These are phyloP conservation scores for Pontoporia blainvillei DNA, from an alignment of 2,113 vertebrate species.

Conservation along the genomic window DNA sequence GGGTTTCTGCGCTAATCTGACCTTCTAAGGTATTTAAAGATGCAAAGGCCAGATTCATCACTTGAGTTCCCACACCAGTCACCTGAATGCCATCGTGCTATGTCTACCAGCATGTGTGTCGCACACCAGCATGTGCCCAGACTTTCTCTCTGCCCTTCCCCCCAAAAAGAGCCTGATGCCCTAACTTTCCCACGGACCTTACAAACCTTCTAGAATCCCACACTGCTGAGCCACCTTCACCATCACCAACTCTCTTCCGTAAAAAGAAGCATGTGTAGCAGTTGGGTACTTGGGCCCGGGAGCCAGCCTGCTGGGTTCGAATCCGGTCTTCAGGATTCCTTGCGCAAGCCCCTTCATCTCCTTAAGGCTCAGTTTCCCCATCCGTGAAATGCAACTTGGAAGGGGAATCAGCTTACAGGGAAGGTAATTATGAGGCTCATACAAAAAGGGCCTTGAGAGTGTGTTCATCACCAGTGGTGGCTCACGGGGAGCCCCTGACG, in stretches of 20 bases:
- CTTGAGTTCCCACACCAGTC: slow-evolving; percentile 30
- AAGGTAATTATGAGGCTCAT: neutral
- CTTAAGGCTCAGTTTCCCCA: neutral
- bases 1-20: slow-evolving; percentile 64
- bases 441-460: neutral
- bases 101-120: neutral
- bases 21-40: slow-evolving; percentile 73
- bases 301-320: neutral
- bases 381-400: neutral
- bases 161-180: neutral
- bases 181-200: neutral
- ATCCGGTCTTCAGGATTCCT: neutral
- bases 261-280: neutral
- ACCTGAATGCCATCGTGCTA: neutral
- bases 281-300: neutral
- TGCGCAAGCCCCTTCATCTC: neutral
- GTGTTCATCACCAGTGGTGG: neutral
- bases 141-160: neutral
- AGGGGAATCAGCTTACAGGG: neutral
- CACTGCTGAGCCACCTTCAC: neutral
- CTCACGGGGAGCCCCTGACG: neutral
- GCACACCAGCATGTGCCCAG: neutral
- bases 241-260: neutral
- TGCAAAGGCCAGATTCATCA: slow-evolving; percentile 68
- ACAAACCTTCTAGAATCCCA: neutral